Evolutionary conservation across 1,140 invertebrate species (phyloP).

Genomic region (Chrysopa pallens): DNA sequence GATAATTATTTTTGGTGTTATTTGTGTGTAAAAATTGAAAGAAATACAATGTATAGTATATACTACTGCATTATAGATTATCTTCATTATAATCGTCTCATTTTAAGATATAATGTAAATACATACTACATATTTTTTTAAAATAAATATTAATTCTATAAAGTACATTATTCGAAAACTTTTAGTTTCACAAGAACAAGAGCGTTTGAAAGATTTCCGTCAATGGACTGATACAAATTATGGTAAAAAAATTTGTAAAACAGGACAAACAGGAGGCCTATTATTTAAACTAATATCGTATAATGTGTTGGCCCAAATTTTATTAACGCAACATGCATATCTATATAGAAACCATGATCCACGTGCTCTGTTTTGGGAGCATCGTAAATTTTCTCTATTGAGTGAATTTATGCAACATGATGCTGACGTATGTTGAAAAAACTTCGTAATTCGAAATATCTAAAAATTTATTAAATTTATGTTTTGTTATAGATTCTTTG

Average conservation of each 20-base stretch:
- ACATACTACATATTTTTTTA: too few species aligned
- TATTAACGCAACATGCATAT: slow-evolving; percentile 53
- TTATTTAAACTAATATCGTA: slow-evolving; percentile 44
- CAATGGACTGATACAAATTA: background rate
- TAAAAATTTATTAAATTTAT: slow-evolving; percentile 5
- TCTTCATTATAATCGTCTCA: too few species aligned
- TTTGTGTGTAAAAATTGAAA: too few species aligned
- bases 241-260: too few species aligned
- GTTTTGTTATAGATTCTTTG: slow-evolving; percentile 47
- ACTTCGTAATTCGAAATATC: slow-evolving; percentile 4
- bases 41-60: too few species aligned
- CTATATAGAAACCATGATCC: slow-evolving; percentile 48
- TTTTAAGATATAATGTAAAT: too few species aligned
- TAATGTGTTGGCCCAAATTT: slow-evolving; percentile 73
- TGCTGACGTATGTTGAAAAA: slow-evolving; percentile 50
- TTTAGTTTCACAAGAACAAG: too few species aligned
- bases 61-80: too few species aligned
- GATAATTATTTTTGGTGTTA: too few species aligned
- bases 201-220: background rate
- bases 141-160: too few species aligned
- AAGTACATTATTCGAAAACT: too few species aligned
- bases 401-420: slow-evolving; percentile 47
- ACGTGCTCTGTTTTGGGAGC: slow-evolving; percentile 46
- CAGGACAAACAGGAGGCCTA: slow-evolving; percentile 3
- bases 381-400: slow-evolving; percentile 43